Percentiles rank a stretch among this genome's conserved stretches.
These are phyloP conservation scores for Dascillus cervinus DNA, from an alignment of 2,888 invertebrate genomes.

Conservation along the genomic window DNA sequence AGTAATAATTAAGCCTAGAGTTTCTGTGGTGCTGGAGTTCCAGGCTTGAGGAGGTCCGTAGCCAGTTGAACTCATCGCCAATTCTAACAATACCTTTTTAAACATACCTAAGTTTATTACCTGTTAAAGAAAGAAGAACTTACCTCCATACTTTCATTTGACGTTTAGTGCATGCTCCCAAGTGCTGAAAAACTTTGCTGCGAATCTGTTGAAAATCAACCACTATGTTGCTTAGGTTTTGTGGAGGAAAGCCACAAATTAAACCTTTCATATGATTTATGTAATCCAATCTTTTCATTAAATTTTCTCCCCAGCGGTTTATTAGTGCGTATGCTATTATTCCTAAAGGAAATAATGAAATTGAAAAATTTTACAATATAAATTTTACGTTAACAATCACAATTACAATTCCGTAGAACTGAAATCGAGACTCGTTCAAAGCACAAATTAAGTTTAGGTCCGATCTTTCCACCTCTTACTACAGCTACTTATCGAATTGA, in stretches of 20 bases:
- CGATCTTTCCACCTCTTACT: no score
- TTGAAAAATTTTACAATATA: background rate
- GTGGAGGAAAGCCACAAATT: conserved; percentile 4
- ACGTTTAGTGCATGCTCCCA: conserved; percentile 1
- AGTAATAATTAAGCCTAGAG: conserved; percentile 3
- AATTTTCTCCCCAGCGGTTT: background rate
- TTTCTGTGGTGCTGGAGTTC: background rate
- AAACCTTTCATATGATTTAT: conserved; percentile 7
- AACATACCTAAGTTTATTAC: background rate
- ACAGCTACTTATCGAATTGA: no score
- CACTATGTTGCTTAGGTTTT: conserved; percentile 1
- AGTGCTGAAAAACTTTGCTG: conserved; percentile 1
- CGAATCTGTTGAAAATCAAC: background rate
- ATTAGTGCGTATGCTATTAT: conserved; percentile 3
- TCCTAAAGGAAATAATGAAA: conserved; percentile 2
- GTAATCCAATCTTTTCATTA: background rate
- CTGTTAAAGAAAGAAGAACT: background rate
- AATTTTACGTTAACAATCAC: no score
- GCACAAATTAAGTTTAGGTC: no score
- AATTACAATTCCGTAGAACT: no score
- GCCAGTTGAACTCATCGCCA: conserved; percentile 1
- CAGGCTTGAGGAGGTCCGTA: conserved; percentile 9
- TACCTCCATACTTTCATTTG: conserved; percentile 3
- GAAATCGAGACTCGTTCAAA: no score
- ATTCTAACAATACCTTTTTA: conserved; percentile 4